Evolutionary conservation across 35 echinoderm and acorn worm species (phyloP), one percentile per base, ranked within the genome.

Genomic region (Apostichopus californicus): DNA sequence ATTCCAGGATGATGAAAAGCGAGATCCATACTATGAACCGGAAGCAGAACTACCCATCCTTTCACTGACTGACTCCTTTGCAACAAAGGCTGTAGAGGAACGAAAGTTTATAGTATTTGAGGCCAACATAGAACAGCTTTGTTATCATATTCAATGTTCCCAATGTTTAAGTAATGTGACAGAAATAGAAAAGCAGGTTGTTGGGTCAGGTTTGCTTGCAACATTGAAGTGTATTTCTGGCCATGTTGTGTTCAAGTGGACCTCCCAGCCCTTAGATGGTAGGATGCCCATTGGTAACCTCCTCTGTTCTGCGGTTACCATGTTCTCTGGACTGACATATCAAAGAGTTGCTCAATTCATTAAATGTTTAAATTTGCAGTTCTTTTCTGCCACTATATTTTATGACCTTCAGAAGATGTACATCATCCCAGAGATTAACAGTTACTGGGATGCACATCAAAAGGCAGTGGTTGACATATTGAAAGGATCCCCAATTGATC

Each of bases 361-460:
- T 4, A 58, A 15, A 26, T 28, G 0, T 28, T 28, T 1, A 28
- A 28, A 28, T 28, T 28, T 28, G 26, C 26, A 28, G 26, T 28
- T 95, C 18, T 58, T 95, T 68, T 79, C 85, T 8, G 60, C 26
- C 28, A 80, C 91, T 10, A 81, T 72, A 8, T 95, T 83, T 71
- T 20, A 83, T 13, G 63, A 79, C 14, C 61, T 93, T 72, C 78
- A 93, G 57, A 13, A 22, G 2, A 55, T 80, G 21, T 91, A 78
- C 59, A 57, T 95, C 8, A 78, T 90, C 10, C 91, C 73, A 12
- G 75, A 58, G 5, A 56, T 95, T 8, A 92, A 95, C 54, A 56
- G 3, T 5, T 79, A 9, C 60, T 95, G 73, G 84, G 26, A 28
- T 28, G 26, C 26, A 28, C 26, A 28, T 28, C 26, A 52, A 13